A percentile compares a stretch with the other conserved stretches of the same genome.
These are phyloP conservation scores for Heliconius congener DNA, from an alignment of 1,140 invertebrate species.

Conservation along the genomic window DNA sequence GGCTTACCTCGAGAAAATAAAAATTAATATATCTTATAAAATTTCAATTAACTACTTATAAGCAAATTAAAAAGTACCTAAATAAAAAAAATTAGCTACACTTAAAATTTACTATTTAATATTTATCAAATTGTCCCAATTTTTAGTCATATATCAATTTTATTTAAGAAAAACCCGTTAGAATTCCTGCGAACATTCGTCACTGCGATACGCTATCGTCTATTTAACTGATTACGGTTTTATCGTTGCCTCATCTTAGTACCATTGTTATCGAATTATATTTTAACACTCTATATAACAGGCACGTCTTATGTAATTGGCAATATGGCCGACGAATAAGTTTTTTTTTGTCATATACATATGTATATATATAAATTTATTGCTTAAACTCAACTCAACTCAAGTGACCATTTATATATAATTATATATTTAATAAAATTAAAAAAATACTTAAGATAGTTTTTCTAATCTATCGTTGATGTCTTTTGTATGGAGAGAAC, in stretches of 20 bases:
- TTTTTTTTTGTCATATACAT: background rate
- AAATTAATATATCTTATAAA: no score
- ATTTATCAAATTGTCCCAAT: background rate
- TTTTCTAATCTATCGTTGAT: background rate
- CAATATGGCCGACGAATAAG: background rate
- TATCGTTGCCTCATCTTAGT: conserved; percentile 30
- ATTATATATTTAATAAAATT: no score
- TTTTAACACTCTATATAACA: conserved; percentile 18
- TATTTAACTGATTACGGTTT: conserved; percentile 55
- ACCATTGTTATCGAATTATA: conserved; percentile 29
- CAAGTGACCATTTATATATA: no score
- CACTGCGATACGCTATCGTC: conserved; percentile 56
- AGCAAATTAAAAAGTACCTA: background rate
- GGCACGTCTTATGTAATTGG: conserved; percentile 13
- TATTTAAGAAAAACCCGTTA: conserved; percentile 49
- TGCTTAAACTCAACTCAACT: background rate
- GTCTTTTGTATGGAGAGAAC: conserved; percentile 12
- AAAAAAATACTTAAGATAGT: no score
- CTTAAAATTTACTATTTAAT: background rate
- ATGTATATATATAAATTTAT: background rate
- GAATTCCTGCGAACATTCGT: conserved; percentile 61
- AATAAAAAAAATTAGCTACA: background rate
- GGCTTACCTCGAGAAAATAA: no score
- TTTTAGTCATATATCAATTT: background rate
- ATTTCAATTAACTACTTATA: no score